phyloP scores from a whole-genome alignment of 2,797 vertebrate genomes.

The Eutrigla gurnardus region DNA sequence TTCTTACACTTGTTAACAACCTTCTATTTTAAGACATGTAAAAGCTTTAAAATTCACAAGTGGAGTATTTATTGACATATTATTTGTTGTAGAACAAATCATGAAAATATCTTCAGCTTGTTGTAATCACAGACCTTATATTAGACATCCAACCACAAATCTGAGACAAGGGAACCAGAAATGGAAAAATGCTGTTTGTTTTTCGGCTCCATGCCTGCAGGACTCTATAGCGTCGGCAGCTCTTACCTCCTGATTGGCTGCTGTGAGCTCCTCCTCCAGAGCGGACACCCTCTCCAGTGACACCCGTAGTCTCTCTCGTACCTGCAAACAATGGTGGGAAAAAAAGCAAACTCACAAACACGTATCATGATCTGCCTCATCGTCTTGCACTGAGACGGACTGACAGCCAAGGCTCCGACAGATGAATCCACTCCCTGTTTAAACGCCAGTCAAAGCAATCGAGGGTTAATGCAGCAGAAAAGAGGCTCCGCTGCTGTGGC shows the following conservation, averaged over 20 bases:
- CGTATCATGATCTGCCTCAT: not conserved
- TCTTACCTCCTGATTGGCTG: constrained; percentile 98
- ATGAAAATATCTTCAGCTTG: too few relatives aligned
- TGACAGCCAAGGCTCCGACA: not conserved
- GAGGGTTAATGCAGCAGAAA: constrained; percentile 23
- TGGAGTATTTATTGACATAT: too few relatives aligned
- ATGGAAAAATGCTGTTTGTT: too few relatives aligned
- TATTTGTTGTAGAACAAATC: too few relatives aligned
- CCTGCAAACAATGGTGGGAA: constrained; percentile 80
- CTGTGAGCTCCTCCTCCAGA: constrained; percentile 98
- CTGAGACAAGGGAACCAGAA: too few relatives aligned
- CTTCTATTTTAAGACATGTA: too few relatives aligned
- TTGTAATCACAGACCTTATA: too few relatives aligned
- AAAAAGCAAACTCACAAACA: constrained; percentile 72
- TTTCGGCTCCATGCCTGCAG: too few relatives aligned
- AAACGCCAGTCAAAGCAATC: not conserved
- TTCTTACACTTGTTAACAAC: not conserved
- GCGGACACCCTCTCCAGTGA: constrained; percentile 98
- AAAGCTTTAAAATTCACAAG: too few relatives aligned
- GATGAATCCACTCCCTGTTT: not conserved
- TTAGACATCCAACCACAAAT: too few relatives aligned
- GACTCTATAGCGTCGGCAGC: too few relatives aligned
- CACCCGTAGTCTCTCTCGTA: constrained; percentile 97
- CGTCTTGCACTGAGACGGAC: not conserved
- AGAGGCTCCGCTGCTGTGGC: not conserved